Base-by-base conservation (phyloP, 2,797 vertebrate genomes). In the Pterois miles region DNA sequence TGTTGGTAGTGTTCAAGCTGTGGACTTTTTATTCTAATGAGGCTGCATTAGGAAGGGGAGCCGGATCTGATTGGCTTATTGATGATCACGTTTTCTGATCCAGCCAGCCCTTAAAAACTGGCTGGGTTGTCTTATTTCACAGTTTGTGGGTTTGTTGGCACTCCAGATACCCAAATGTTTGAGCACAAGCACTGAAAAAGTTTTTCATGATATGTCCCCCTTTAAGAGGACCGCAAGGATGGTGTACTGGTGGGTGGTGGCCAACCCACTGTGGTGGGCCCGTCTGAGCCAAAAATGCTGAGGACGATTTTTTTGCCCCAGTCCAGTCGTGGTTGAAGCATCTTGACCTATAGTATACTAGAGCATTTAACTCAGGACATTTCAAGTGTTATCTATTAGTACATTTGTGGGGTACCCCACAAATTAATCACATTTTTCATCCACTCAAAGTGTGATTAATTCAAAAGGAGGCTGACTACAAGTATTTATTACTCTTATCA, bases 231-330 rank as follows among this genome's bases (percentile, higher is more conserved):
- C 25, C 9, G 14, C 53, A 56, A 29, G 23, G 53, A 27, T 29
- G 25, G 53, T 56, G 54, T 20, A 11, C 4, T 31, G 27, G 54
- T 29, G 18, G 54, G 27, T 57, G 54, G 54, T 57, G 54, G 31
- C 27, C 16, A 4, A 57, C 9, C 29, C 20, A 58, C 20, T 11
- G 56, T 33, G 29, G 29, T 31, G 0, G 40, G 18, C 40, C 40
- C 16, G 16, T 46, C 40, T 46, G 40, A 46, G 27, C 27, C 6
- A 58, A 34, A 58, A 33, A 4, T n/a, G 29, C 9, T 18, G 20
- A 29, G 10, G 18, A 31, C 0, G 18, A 1, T 20, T 58, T n/a
- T n/a, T 10, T 22, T 50, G 2, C 22, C 46, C 16, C 0, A 46
- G 40, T 46, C 46, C 46, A 50, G 46, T 9, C n/a, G 8, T 50